These are phyloP conservation scores for Coronaproctus castanopsis DNA, from an alignment of 2,888 invertebrate species.

Conservation along the genomic window DNA sequence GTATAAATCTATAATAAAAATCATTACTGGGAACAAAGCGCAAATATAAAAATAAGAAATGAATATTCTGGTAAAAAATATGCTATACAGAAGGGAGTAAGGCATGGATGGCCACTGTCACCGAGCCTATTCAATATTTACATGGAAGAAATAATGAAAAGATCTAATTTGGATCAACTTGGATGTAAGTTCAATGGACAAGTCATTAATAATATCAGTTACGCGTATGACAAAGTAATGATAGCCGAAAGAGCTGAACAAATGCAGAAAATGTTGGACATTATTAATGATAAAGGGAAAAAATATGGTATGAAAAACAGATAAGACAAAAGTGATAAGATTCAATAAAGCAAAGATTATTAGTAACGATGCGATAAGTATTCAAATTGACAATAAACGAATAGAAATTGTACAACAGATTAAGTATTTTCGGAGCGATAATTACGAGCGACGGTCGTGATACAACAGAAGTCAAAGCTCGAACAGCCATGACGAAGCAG, in stretches of 20 bases:
- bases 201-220: neutral
- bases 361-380: no score
- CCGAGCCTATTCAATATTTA: neutral
- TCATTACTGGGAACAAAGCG: neutral
- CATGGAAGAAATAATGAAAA: neutral
- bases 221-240: neutral
- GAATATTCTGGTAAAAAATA: neutral
- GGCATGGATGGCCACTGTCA: neutral
- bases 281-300: neutral
- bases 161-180: neutral
- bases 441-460: neutral
- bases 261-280: neutral
- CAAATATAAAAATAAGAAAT: neutral
- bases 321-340: neutral
- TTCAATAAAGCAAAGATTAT: no score
- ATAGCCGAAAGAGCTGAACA: neutral
- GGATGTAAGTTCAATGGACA: neutral
- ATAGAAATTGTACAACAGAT: neutral
- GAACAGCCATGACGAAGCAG: neutral
- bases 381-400: neutral
- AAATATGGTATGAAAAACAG: neutral
- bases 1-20: no score
- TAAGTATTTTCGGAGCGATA: no score
- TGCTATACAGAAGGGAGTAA: neutral
- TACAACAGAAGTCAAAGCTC: neutral